Base-by-base conservation (phyloP, 2,113 vertebrate genomes). In the Accipiter virgatus region DNA sequence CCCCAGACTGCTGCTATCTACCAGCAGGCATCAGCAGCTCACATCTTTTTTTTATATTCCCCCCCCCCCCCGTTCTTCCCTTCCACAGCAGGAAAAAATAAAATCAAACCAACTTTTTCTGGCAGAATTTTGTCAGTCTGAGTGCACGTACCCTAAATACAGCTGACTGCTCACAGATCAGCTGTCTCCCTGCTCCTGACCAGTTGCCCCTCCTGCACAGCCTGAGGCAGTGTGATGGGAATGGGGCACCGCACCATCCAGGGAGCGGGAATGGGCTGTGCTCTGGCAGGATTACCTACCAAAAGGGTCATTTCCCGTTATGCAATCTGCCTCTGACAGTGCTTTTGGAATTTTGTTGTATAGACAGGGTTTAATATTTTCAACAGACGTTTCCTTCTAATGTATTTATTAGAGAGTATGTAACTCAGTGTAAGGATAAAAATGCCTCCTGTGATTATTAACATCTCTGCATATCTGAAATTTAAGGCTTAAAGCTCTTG, bases 131-230 rank as follows among this genome's bases (percentile, higher is more conserved):
- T 80, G 14, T 68, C 21, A 10, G 13, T 48, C 10, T 42, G 42
- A 75, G 18, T 61, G 56, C 40, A 34, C 0, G 3, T 55, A 52
- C 25, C n/a, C 66, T 59, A 45, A 70, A 20, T 50, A 45, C 67
- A 94, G 43, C 66, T 82, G 66, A 10, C 50, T 75, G 81, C 38
- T 78, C 55, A 32, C 59, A 45, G 66, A 11, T 21, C 23, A 19
- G 23, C 52, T 23, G 71, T 48, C 52, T 45, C 0, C 2, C 0
- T 1, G 3, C 26, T 75, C 26, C 58, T 66, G 36, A 40, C 16
- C 72, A 45, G 48, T 53, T 53, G n/a, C 40, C 16, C 65, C 25
- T 66, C 40, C 63, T 43, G 42, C 27, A 7, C 16, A 65, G n/a
- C 89, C 71, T 19, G 31, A n/a, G 66, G 73, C 47, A 13, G 8